phyloP scores from a whole-genome alignment of 92 coral and sea anemone species.

The Blastomussa wellsi region DNA sequence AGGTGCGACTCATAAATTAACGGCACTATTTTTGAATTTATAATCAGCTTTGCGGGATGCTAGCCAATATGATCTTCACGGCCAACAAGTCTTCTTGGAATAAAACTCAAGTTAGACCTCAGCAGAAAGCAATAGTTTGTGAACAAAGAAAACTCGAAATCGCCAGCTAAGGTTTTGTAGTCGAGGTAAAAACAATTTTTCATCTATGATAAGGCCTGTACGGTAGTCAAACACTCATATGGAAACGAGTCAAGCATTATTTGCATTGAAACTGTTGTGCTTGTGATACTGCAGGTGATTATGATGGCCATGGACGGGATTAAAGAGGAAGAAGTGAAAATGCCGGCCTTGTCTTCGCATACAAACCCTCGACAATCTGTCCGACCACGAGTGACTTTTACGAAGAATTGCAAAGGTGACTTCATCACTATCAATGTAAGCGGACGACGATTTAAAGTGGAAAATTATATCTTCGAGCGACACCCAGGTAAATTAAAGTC shows the following conservation, averaged over 20 bases:
- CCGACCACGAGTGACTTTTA: slow-evolving; percentile 25
- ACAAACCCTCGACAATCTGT: not conserved
- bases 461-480: slow-evolving; percentile 69
- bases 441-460: slow-evolving; percentile 81
- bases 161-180: slow-evolving; percentile 9
- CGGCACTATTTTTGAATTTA: slow-evolving; percentile 37
- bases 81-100: slow-evolving; percentile 26
- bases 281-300: slow-evolving; percentile 14
- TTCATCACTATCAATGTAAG: slow-evolving; percentile 85
- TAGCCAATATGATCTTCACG: slow-evolving; percentile 17
- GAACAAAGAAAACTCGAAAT: slow-evolving; percentile 14
- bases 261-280: not conserved
- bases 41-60: slow-evolving; percentile 30
- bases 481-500: slow-evolving; percentile 75
- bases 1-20: slow-evolving; percentile 23
- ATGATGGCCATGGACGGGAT: slow-evolving; percentile 17
- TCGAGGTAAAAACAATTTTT: not conserved
- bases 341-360: not conserved
- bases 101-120: slow-evolving; percentile 26
- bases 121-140: not conserved
- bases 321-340: not conserved
- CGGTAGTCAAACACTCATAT: not conserved
- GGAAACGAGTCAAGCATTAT: not conserved
- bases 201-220: not conserved
- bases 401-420: slow-evolving; percentile 20